Evolutionary conservation across 2,113 vertebrate species (phyloP), one percentile per base, ranked within the genome.

Genomic region (Pomatostomus ruficeps): DNA sequence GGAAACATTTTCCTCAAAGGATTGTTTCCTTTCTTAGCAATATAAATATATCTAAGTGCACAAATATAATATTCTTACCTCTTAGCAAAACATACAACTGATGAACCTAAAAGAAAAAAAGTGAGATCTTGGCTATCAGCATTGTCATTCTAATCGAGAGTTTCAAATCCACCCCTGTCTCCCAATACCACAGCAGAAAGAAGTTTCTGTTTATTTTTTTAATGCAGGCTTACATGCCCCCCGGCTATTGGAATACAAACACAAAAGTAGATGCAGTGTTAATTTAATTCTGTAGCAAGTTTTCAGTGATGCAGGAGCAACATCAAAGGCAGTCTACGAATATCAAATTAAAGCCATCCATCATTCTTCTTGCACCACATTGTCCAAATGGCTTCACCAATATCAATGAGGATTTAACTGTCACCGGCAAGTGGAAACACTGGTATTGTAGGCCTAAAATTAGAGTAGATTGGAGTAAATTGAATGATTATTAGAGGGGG

Each of bases 321-420:
- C 74, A 97, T 97, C 95, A 97, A 98, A 98, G 95, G 85, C 71
- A 85, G 92, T 75, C 89, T 95, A 96, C 82, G 88, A 97, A 97
- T 96, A 97, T 97, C 77, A 96, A 98, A 98, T 98, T 98, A 97
- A 97, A 98, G 93, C 75, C 95, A 98, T 98, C 95, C 92, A 97
- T 98, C 98, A 98, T 87, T 94, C 88, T 96, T 70, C 67, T 96
- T 95, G 91, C 90, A 88, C 77, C 88, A 90, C 91, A 72, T 65
- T 94, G 93, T 97, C 93, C 93, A 96, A 96, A 85, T 67, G 45
- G 61, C 89, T 98, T 90, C 94, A 74, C 91, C 92, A 96, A 76
- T 96, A 98, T 96, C 83, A 84, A 26, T 83, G 95, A 96, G 90
- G 95, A 97, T 95, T 97, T 96, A 91, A 79, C 85, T 91, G 93